A percentile compares a stretch with the other conserved stretches of the same genome.
These are phyloP conservation scores for Platichthys stellatus DNA, from an alignment of 2,113 vertebrate species.

Conservation along the genomic window DNA sequence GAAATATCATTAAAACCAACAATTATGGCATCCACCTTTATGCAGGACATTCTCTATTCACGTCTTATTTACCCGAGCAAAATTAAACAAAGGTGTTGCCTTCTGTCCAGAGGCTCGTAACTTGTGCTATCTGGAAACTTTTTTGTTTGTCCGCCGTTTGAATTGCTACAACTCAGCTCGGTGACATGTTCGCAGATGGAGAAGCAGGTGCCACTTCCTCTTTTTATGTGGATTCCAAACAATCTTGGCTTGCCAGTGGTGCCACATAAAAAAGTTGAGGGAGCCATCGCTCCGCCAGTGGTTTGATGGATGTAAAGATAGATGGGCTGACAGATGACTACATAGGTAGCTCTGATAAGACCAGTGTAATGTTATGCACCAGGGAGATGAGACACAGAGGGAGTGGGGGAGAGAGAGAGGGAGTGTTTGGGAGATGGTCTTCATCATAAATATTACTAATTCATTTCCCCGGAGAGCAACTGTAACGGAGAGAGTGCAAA, in stretches of 20 bases:
- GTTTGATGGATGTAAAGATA: slow-evolving; percentile 78
- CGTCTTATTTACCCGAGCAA: too few relatives aligned
- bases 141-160: slow-evolving; percentile 29
- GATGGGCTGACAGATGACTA: slow-evolving; percentile 77
- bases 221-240: slow-evolving; percentile 74
- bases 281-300: slow-evolving; percentile 64
- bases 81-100: neutral
- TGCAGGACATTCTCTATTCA: too few relatives aligned
- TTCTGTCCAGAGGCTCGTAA: slow-evolving; percentile 40
- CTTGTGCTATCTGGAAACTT: slow-evolving; percentile 29
- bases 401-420: neutral
- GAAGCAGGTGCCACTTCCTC: slow-evolving; percentile 58
- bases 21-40: too few relatives aligned
- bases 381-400: slow-evolving; percentile 69
- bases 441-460: slow-evolving; percentile 81
- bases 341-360: slow-evolving; percentile 75
- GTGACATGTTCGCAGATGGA: slow-evolving; percentile 55
- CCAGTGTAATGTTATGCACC: slow-evolving; percentile 77
- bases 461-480: slow-evolving; percentile 73
- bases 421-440: slow-evolving; percentile 52
- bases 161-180: slow-evolving; percentile 47
- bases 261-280: slow-evolving; percentile 61
- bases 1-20: too few relatives aligned
- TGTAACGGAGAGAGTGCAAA: slow-evolving; percentile 51
- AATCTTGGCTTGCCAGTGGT: slow-evolving; percentile 68